A percentile compares a stretch with the other conserved stretches of the same genome.
phyloP scores from a whole-genome alignment of 2,113 vertebrate species.

The Pyxicephalus adspersus region DNA sequence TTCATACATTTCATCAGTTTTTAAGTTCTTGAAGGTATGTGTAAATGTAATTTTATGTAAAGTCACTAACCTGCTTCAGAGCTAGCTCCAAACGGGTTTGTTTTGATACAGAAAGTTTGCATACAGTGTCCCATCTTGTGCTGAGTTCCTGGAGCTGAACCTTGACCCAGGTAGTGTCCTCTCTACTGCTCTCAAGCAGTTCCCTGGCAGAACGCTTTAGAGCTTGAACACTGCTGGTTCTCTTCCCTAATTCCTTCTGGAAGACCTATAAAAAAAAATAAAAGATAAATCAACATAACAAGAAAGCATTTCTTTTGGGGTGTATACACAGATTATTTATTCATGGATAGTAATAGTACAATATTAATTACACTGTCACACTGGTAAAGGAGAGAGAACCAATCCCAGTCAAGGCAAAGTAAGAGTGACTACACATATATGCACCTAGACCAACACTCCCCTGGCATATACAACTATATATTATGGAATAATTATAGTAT shows the following conservation, averaged over 20 bases:
- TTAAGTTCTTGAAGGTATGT: too few species aligned
- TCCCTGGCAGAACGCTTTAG: constrained; percentile 93
- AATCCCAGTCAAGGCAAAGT: too few species aligned
- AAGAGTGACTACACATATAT: too few species aligned
- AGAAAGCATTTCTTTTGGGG: too few species aligned
- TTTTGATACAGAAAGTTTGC: constrained; percentile 92
- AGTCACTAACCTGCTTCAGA: constrained; percentile 88
- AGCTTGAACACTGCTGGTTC: constrained; percentile 90
- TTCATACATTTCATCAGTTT: too few species aligned
- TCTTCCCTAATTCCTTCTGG: constrained; percentile 96
- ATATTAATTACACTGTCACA: too few species aligned
- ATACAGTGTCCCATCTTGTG: constrained; percentile 96
- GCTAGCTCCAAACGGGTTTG: constrained; percentile 92
- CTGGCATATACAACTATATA: too few species aligned
- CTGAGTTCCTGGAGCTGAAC: constrained; percentile 96
- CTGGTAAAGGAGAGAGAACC: too few species aligned
- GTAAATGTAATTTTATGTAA: background rate
- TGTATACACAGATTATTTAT: too few species aligned
- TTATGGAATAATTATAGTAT: too few species aligned
- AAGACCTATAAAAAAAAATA: constrained; percentile 77
- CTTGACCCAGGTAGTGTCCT: constrained; percentile 96
- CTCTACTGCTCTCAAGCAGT: constrained; percentile 89
- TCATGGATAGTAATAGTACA: too few species aligned
- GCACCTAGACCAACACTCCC: too few species aligned
- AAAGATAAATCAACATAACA: background rate